Evolutionary conservation across 2,888 invertebrate species (phyloP), one percentile per base, ranked within the genome.

Genomic region (Ametastegia equiseti): DNA sequence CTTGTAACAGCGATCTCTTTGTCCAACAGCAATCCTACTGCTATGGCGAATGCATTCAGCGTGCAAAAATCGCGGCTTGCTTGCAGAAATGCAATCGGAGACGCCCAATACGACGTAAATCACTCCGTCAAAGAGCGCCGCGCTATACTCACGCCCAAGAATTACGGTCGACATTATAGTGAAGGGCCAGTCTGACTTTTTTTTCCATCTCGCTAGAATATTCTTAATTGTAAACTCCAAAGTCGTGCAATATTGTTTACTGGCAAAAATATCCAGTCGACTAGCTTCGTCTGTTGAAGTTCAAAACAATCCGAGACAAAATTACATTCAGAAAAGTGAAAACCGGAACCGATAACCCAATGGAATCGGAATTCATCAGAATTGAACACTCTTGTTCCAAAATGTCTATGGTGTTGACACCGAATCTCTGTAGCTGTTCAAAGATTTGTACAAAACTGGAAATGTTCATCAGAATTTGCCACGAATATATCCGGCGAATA

Each of bases 61-160:
- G 42, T 39, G 39, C 13, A 39, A 19, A 36, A 6, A 67, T 67
- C 39, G 23, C 11, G 39, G 39, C 19, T 42, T 39, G 67, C 23
- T n/a, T n/a, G n/a, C n/a, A n/a, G n/a, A n/a, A 67, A 36, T 67
- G 67, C 67, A 67, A 67, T 67, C 19, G 39, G 67, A 67, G 67
- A 67, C 39, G 27, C 39, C 39, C 67, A 39, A 67, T 42, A 67
- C 42, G 39, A 67, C 42, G 67, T 67, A 42, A 67, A 67, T 67
- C 23, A 67, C 39, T 39, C 11, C 23, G 39, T 39, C 67, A 67
- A 67, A 67, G 67, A 19, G 19, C 39, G 39, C 67, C 67, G 67
- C 36, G n/a, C n/a, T n/a, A n/a, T 23, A 19, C 39, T 19, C 19
- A 19, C 39, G 19, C 19, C 67, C 39, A 30, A 60, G 60, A 30